These are phyloP conservation scores for Danio kyathit DNA, from an alignment of 2,797 vertebrate genomes.

Conservation along the genomic window DNA sequence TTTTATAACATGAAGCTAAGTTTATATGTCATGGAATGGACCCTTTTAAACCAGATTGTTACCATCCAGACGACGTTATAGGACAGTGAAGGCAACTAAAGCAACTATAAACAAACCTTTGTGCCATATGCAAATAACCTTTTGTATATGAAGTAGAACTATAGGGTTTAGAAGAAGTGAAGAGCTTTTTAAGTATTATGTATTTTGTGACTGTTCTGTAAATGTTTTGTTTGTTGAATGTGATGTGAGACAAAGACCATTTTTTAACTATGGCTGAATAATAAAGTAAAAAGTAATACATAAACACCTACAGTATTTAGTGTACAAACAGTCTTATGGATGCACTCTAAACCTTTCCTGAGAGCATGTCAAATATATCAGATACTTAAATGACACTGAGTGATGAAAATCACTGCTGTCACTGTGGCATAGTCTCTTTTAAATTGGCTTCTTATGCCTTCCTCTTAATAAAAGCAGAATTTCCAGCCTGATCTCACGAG, in stretches of 20 bases:
- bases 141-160: background rate
- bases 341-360: background rate
- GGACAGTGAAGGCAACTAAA: background rate
- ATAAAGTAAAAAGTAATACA: background rate
- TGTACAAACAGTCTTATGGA: background rate
- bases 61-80: background rate
- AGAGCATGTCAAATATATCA: slow-evolving; percentile 37
- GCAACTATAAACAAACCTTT: background rate
- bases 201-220: background rate
- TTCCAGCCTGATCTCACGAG: too few species aligned
- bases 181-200: background rate
- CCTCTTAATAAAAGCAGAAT: slow-evolving; percentile 79
- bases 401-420: slow-evolving; percentile 70
- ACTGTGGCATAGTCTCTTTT: slow-evolving; percentile 68
- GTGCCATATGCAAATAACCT: background rate
- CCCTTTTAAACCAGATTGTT: background rate
- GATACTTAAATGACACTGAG: too few species aligned
- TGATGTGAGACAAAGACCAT: background rate
- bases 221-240: background rate
- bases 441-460: slow-evolving; percentile 60
- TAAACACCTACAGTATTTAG: background rate
- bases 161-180: too few species aligned
- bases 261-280: background rate
- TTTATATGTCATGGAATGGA: background rate
- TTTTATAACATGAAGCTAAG: background rate